Conservation (phyloP, 2,888 invertebrate genomes). For the Meteorus cinctellus region DNA sequence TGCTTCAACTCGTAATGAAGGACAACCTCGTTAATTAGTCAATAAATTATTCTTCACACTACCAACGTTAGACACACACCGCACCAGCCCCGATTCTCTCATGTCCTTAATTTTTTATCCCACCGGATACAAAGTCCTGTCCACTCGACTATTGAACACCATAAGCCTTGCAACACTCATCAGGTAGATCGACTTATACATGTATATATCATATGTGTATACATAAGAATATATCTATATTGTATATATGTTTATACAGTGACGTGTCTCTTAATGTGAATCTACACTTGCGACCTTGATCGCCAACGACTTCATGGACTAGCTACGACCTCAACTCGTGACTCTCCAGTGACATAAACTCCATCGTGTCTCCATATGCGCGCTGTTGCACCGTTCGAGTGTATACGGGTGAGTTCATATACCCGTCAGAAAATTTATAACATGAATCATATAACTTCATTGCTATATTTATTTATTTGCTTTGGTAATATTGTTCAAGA, state of each 20-base stretch:
- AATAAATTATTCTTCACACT: slow-evolving; percentile 72
- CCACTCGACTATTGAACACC: slow-evolving; percentile 42
- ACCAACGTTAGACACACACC: slow-evolving; percentile 62
- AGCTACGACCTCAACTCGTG: slow-evolving; percentile 37
- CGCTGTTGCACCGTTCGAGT: not conserved
- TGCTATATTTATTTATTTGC: slow-evolving; percentile 4
- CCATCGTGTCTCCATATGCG: not conserved
- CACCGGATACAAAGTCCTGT: slow-evolving; percentile 27
- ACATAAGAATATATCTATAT: slow-evolving; percentile 14
- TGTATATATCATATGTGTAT: slow-evolving; percentile 33
- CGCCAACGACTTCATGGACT: slow-evolving; percentile 26
- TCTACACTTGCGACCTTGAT: slow-evolving; percentile 35
- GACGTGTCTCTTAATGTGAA: slow-evolving; percentile 34
- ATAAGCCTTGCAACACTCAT: slow-evolving; percentile 13
- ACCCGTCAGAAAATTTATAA: slow-evolving; percentile 29
- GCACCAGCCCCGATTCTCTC: slow-evolving; percentile 49
- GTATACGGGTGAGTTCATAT: not conserved
- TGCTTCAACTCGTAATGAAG: slow-evolving; percentile 70
- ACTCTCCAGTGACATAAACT: slow-evolving; percentile 36
- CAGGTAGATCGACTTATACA: not conserved
- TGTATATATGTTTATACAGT: not conserved
- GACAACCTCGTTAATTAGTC: slow-evolving; percentile 73
- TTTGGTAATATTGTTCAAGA: not conserved
- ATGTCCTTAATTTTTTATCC: slow-evolving; percentile 43
- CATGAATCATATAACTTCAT: slow-evolving; percentile 32